Evolutionary conservation across 2,888 invertebrate genomes (phyloP).

Genomic region (Cerastis rubricosa): DNA sequence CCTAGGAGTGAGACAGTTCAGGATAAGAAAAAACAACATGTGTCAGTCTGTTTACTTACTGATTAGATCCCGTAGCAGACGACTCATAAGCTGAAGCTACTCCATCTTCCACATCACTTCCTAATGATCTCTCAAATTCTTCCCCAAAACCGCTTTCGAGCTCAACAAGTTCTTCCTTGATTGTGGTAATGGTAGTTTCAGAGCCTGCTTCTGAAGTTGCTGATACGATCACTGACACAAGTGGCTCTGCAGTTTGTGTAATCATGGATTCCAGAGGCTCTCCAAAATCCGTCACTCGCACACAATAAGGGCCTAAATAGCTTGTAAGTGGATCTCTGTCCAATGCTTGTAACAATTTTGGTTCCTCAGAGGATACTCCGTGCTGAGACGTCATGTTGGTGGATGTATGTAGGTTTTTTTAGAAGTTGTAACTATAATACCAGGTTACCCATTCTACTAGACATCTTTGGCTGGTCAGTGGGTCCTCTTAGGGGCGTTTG

Average conservation of each 20-base stretch:
- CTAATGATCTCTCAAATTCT: background rate
- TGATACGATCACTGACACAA: background rate
- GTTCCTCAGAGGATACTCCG: background rate
- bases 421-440: background rate
- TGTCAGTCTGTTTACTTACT: background rate
- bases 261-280: background rate
- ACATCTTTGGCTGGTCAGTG: too few relatives aligned
- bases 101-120: background rate
- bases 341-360: background rate
- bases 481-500: background rate
- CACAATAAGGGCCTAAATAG: slow-evolving; percentile 2
- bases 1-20: too few relatives aligned
- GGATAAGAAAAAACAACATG: too few relatives aligned
- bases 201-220: background rate
- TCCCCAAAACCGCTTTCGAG: background rate
- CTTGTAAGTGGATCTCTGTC: background rate
- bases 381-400: background rate
- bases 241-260: background rate
- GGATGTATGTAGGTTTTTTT: background rate
- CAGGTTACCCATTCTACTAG: too few relatives aligned
- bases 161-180: background rate
- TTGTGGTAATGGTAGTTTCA: background rate
- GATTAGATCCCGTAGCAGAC: background rate
- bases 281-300: background rate
- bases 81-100: background rate